Evolutionary conservation across 30 jellyfish, hydroid and myxozoan species (phyloP).

Genomic region (Hydractinia symbiolongicarpus): DNA sequence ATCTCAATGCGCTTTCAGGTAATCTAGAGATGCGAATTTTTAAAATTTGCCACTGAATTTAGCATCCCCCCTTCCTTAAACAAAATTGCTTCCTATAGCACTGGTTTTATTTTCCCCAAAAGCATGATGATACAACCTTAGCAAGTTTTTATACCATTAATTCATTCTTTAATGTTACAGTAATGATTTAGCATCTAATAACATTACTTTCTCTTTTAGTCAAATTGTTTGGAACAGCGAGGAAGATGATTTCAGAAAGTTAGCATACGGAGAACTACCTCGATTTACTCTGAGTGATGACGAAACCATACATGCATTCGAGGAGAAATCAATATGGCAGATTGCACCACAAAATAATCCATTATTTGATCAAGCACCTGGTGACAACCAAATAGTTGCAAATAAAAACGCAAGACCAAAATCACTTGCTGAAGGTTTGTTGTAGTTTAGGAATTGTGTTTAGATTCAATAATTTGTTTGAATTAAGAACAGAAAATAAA

Average conservation of each 20-base stretch:
- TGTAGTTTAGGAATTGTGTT: no score
- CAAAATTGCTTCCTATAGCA: no score
- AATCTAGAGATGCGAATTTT: no score
- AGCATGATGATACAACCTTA: no score
- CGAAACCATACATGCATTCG: constrained; percentile 59
- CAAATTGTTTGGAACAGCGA: constrained; percentile 41
- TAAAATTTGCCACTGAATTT: no score
- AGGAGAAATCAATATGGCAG: constrained; percentile 58
- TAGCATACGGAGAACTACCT: constrained; percentile 67
- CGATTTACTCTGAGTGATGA: constrained; percentile 80
- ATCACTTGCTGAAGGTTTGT: constrained; percentile 17
- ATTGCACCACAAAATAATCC: constrained; percentile 62
- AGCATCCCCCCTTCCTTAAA: no score
- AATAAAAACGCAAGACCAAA: background rate
- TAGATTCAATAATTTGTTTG: no score
- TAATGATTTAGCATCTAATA: background rate
- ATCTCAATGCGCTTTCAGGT: no score
- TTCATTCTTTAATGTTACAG: background rate
- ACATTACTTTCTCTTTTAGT: constrained; percentile 1
- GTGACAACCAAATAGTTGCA: constrained; percentile 23
- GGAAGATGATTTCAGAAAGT: constrained; percentile 46
- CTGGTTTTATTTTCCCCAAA: no score
- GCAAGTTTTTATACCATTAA: no score
- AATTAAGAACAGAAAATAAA: no score
- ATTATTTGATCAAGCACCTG: constrained; percentile 36